These are phyloP conservation scores for Centropristis striata DNA, from an alignment of 2,113 vertebrate genomes.

Conservation along the genomic window DNA sequence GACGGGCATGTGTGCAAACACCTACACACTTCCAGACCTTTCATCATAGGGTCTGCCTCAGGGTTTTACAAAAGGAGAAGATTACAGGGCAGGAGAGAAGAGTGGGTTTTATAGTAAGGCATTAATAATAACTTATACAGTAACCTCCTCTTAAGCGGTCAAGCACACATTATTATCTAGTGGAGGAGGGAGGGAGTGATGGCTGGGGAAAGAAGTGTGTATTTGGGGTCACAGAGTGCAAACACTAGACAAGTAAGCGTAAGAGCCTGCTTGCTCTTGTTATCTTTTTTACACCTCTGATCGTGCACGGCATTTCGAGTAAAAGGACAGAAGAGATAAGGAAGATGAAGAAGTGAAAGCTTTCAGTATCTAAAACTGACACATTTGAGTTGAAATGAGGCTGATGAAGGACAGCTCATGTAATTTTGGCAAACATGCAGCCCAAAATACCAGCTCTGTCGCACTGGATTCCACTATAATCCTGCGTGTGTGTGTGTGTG, in stretches of 20 bases:
- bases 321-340: not conserved
- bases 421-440: constrained; percentile 11
- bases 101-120: constrained; percentile 2
- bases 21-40: not conserved
- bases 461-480: constrained; percentile 11
- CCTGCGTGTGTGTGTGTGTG: no score
- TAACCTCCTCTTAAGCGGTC: not conserved
- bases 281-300: not conserved
- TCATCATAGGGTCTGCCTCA: not conserved
- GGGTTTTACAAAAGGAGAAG: constrained; percentile 19
- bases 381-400: not conserved
- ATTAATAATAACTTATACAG: constrained; percentile 29
- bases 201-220: not conserved
- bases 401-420: constrained; percentile 4
- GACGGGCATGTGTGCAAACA: not conserved
- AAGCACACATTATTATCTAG: not conserved
- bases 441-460: constrained; percentile 22
- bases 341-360: not conserved
- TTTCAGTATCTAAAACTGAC: not conserved
- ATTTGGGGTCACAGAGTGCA: not conserved
- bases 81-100: constrained; percentile 21
- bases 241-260: not conserved
- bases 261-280: not conserved
- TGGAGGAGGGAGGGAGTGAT: not conserved
- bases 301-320: not conserved